These are phyloP conservation scores for Ormyrus labotus DNA, from an alignment of 2,888 invertebrate genomes.

Conservation along the genomic window DNA sequence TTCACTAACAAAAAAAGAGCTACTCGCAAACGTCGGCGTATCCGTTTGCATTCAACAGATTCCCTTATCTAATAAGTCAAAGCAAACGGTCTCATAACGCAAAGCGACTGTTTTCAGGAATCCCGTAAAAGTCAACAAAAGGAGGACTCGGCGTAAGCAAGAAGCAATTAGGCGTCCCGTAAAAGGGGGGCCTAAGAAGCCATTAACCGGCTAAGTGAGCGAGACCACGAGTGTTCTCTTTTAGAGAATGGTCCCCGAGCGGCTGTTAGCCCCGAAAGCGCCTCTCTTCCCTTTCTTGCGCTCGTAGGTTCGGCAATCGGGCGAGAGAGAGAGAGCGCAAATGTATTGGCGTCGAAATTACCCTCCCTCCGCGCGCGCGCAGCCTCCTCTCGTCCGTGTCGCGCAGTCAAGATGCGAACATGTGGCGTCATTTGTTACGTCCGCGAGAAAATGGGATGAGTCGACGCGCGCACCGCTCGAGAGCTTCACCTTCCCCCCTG, in stretches of 20 bases:
- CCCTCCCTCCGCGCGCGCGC: slow-evolving; percentile 53
- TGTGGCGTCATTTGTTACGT: slow-evolving; percentile 75
- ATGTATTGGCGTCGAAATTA: slow-evolving; percentile 61
- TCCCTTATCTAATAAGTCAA: too few species aligned
- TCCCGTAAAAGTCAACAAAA: neutral
- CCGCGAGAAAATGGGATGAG: slow-evolving; percentile 52
- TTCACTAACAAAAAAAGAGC: too few species aligned
- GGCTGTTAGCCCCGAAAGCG: slow-evolving; percentile 68
- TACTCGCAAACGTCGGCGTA: too few species aligned
- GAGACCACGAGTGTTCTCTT: slow-evolving; percentile 67
- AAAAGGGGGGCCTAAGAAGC: slow-evolving; percentile 63
- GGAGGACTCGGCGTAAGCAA: neutral
- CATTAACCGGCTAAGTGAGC: slow-evolving; percentile 70
- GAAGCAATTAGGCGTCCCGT: slow-evolving; percentile 29
- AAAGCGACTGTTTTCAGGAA: neutral
- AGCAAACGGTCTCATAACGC: too few species aligned
- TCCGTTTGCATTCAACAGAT: too few species aligned
- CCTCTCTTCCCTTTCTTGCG: slow-evolving; percentile 58
- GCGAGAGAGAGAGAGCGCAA: slow-evolving; percentile 54
- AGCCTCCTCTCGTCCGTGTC: slow-evolving; percentile 7
- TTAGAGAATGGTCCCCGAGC: slow-evolving; percentile 71
- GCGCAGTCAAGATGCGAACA: slow-evolving; percentile 73
- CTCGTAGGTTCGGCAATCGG: slow-evolving; percentile 64
- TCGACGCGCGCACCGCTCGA: neutral
- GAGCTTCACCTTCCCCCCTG: slow-evolving; percentile 4